phyloP scores from a whole-genome alignment of 1,140 invertebrate species.

The Batillaria attramentaria region DNA sequence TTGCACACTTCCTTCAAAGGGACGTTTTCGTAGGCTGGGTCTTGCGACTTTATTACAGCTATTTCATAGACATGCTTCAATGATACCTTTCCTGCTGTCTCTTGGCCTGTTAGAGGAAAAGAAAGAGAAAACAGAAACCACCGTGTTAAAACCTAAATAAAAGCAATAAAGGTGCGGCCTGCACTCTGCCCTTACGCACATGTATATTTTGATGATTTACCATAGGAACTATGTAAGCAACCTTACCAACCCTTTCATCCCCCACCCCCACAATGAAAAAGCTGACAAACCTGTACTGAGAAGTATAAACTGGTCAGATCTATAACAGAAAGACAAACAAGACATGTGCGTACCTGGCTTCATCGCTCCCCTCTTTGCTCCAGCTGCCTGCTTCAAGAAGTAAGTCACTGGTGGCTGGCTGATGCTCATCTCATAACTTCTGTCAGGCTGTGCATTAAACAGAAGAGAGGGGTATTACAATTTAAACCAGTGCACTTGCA shows the following conservation, averaged over 20 bases:
- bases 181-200: too few species aligned
- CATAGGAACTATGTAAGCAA: too few species aligned
- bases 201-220: neutral
- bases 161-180: too few species aligned
- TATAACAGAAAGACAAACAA: neutral
- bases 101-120: constrained; percentile 77
- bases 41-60: constrained; percentile 91
- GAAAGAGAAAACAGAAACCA: constrained; percentile 19
- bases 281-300: neutral
- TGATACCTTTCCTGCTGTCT: constrained; percentile 91
- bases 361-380: constrained; percentile 88
- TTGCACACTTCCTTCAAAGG: constrained; percentile 85
- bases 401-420: constrained; percentile 88
- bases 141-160: too few species aligned
- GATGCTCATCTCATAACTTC: constrained; percentile 87
- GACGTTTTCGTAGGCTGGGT: constrained; percentile 81
- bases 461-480: too few species aligned
- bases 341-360: constrained; percentile 74
- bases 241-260: too few species aligned
- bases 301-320: neutral
- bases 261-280: too few species aligned
- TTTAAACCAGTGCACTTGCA: too few species aligned
- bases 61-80: constrained; percentile 99
- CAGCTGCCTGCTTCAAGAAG: constrained; percentile 96
- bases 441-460: constrained; percentile 77